Percentiles rank a stretch among this genome's conserved stretches.
Conservation (phyloP, 1,140 invertebrate genomes). For the Macrobrachium nipponense region DNA sequence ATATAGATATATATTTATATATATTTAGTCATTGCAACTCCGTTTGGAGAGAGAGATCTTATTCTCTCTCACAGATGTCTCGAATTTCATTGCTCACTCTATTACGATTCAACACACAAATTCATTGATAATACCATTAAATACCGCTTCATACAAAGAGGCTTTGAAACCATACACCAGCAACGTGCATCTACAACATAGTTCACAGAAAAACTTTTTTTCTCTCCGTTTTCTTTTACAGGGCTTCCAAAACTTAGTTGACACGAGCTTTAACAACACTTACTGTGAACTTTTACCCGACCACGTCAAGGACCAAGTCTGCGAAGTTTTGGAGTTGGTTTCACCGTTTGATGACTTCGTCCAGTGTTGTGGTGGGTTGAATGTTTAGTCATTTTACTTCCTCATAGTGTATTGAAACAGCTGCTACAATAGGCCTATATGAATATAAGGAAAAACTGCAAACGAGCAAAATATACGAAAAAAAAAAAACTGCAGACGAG, state of each 20-base stretch:
- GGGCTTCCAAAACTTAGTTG: constrained; percentile 50
- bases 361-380: constrained; percentile 54
- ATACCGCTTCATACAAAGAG: neutral
- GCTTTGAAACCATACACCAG: neutral
- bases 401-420: constrained; percentile 20
- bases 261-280: constrained; percentile 39
- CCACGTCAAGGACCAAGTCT: constrained; percentile 2
- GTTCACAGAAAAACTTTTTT: neutral
- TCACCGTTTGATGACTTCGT: constrained; percentile 7
- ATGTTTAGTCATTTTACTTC: neutral
- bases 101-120: too few species aligned
- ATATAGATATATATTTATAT: too few species aligned
- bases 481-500: too few species aligned
- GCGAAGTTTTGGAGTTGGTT: neutral
- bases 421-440: neutral
- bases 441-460: neutral
- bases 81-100: too few species aligned
- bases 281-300: constrained; percentile 49
- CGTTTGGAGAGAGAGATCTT: too few species aligned
- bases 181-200: too few species aligned
- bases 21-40: too few species aligned
- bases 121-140: neutral
- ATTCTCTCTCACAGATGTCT: neutral
- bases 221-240: neutral
- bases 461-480: too few species aligned